Evolutionary conservation across 2,888 invertebrate species (phyloP), one percentile per base, ranked within the genome.

Genomic region (Heliconius sara): DNA sequence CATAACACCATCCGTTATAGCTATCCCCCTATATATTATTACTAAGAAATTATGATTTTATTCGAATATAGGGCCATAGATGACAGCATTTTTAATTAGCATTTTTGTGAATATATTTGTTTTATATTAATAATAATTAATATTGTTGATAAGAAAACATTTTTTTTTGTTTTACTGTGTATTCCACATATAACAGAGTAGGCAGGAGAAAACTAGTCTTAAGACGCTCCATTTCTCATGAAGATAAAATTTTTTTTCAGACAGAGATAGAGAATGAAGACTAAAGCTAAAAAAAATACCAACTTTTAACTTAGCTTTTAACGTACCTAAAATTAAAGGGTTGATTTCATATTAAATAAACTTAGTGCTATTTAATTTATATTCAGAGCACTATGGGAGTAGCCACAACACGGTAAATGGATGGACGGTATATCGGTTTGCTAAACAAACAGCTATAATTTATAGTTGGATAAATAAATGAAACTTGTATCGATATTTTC

Each of bases 1-100:
- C 52, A 72, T 72, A 72, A 72, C 79, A 66, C 39, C 76, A 72
- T 79, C 79, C 79, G 79, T 72, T 76, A 27, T 72, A 76, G 72
- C 76, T 72, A 57, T 57, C 72, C 72, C 72, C 72, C 57, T 34
- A 72, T 72, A 72, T 72, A 72, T 57, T 72, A 57, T 72, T 72
- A 72, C 57, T 72, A 72, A 57, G 72, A 72, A 57, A 72, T 57
- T 72, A 72, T 47, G 25, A 71, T 71, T 71, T 72, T 72, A 57
- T 57, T 57, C 34, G 57, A 57, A 57, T 72, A 57, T 30, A n/a
- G 34, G 34, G 9, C 22, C 34, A 12, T 6, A 34, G 2, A 30
- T 3, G 34, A 25, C 43, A 68, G 39, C 4, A n/a, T 39, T 68
- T 68, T 67, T 22, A 52, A 52, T 52, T 19, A 52, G 0, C 19